These are phyloP conservation scores for Steinernema carpocapsae DNA, from an alignment of 2,888 invertebrate species.

Conservation along the genomic window DNA sequence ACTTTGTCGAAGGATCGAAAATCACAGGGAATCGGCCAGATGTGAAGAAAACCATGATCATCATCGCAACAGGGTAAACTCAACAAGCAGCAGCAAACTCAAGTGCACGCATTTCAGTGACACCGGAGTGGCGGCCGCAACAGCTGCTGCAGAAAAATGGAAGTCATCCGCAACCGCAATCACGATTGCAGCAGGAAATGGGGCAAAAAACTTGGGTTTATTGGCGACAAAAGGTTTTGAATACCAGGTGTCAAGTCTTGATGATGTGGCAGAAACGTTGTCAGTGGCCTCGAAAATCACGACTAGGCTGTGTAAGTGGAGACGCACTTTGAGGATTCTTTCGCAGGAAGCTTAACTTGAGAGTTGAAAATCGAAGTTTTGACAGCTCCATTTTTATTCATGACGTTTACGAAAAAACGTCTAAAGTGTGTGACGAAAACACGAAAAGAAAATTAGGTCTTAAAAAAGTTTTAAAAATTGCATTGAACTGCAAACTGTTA, in stretches of 20 bases:
- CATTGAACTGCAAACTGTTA: too few relatives aligned
- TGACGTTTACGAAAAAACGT: not conserved
- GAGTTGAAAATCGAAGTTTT: too few relatives aligned
- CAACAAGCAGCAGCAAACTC: not conserved
- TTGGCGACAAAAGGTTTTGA: not conserved
- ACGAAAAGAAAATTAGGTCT: too few relatives aligned
- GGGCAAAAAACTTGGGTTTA: not conserved
- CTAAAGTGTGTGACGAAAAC: too few relatives aligned
- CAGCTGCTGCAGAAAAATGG: not conserved
- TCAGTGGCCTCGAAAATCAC: not conserved
- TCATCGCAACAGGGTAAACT: not conserved
- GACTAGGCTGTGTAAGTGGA: not conserved
- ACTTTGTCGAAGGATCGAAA: not conserved
- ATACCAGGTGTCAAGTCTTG: not conserved
- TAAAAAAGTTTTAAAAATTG: too few relatives aligned
- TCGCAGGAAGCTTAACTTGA: not conserved
- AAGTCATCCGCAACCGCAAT: not conserved
- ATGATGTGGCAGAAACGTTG: not conserved
- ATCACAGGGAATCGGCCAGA: not conserved
- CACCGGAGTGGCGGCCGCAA: not conserved
- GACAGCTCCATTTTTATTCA: too few relatives aligned
- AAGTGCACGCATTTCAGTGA: not conserved
- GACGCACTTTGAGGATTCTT: not conserved
- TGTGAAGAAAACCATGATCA: not conserved
- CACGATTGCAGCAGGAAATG: not conserved